Base-by-base conservation (phyloP, 2,113 vertebrate species). In the Falco punctatus region DNA sequence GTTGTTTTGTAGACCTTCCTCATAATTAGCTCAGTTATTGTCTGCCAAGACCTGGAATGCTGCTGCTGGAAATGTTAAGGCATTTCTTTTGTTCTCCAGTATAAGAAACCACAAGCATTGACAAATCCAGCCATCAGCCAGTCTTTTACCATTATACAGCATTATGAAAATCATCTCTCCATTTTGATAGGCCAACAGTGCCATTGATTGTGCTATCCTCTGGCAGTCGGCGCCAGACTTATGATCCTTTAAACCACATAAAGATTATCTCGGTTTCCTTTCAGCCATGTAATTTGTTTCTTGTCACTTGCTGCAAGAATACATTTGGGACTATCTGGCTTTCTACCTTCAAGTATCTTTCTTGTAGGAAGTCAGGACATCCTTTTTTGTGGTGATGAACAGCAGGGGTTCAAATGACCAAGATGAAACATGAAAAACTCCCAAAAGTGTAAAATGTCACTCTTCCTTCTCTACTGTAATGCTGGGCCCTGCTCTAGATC, bases 141-240 rank as follows among this genome's bases (percentile, higher is more conserved):
- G 54, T 92, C 73, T 92, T 94, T 59, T 66, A 20, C 85, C 66
- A 42, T 95, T 87, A 77, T 91, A 70, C 62, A 90, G 32, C 78
- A 94, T 85, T 91, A 95, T 82, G 86, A 85, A 95, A 95, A 95
- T 79, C 6, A 54, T 62, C 78, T 91, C 78, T 87, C 57, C 46
- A n/a, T 93, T 82, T 88, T 3, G 5, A 92, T 80, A 82, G 89
- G 74, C 78, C 10, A 30, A 10, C 1, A 22, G 81, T 94, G 86
- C 81, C 81, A 80, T 18, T 95, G 91, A 94, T 51, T 82, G 78
- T 66, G 12, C 58, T 79, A 10, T 75, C 94, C 81, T 78, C 83
- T 94, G 52, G 44, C 81, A 70, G 73, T 70, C 0, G 84, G 94
- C 46, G 70, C 91, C 94, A 94, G 86, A 35, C 86, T 87, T 88